Base-by-base conservation (phyloP, 2,113 vertebrate genomes). In the Tenrec ecaudatus region DNA sequence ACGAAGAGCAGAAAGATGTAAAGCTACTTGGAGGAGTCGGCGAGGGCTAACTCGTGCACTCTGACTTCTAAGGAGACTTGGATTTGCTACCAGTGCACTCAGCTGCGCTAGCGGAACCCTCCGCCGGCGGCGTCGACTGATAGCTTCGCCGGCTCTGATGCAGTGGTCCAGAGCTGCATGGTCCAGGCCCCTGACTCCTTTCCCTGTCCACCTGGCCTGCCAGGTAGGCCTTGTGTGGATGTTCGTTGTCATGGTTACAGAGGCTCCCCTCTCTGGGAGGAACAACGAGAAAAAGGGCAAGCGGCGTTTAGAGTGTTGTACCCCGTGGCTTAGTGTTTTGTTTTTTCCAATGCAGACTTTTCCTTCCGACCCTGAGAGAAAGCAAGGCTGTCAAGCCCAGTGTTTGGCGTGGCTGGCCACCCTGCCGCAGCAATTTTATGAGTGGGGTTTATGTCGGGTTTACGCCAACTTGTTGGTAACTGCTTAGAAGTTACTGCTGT, bases 1-100 rank as follows among this genome's bases (percentile, higher is more conserved):
- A 27, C 71, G 66, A 81, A 89, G 76, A 79, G 84, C 82, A 22
- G 40, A 91, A 64, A 92, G 75, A 73, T 82, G 43, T 3, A 92
- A 80, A 33, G 19, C 90, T 86, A 17, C 66, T 91, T 69, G 89
- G 84, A 84, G 20, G 29, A 20, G 10, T 95, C 62, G 4, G 33
- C 38, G 14, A 90, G 14, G 29, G 33, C 80, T 92, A 14, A 5
- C 47, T 76, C 3, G 4, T 86, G 90, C 47, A 5, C 64, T 1
- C 77, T 81, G 23, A 8, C 86, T 85, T 82, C 82, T 93, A 69
- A 25, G 1, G 16, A 93, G 82, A 78, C 57, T 85, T 75, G 20
- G 92, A 23, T 85, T n/a, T 36, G 4, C 19, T 94, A 8, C 1
- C 82, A 68, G 47, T 43, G 3, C 16, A 53, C 82, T 83, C 47